phyloP scores from a whole-genome alignment of 2,888 invertebrate species.

The Oscheius sp. region DNA sequence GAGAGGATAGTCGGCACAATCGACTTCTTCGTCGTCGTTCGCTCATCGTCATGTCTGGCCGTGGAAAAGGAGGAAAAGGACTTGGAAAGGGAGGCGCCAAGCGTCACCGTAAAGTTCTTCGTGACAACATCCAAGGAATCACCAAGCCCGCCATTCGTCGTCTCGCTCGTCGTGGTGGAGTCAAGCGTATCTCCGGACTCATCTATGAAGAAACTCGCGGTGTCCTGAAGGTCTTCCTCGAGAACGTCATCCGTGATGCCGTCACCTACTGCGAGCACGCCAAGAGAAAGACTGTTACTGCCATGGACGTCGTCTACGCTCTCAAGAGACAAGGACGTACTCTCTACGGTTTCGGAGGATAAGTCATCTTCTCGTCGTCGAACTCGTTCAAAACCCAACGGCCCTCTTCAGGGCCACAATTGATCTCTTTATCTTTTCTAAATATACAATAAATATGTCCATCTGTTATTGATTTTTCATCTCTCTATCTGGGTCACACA shows the following conservation, averaged over 20 bases:
- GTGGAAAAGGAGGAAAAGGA: slow-evolving; percentile 71
- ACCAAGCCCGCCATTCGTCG: slow-evolving; percentile 74
- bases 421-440: not conserved
- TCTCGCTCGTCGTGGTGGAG: slow-evolving; percentile 72
- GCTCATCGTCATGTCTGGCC: slow-evolving; percentile 34
- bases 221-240: slow-evolving; percentile 70
- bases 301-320: slow-evolving; percentile 85
- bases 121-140: slow-evolving; percentile 75
- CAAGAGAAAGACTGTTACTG: slow-evolving; percentile 86
- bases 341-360: slow-evolving; percentile 69
- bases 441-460: not conserved
- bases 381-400: slow-evolving; percentile 47
- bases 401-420: slow-evolving; percentile 58
- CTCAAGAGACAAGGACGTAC: slow-evolving; percentile 68
- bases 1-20: no score
- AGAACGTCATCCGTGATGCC: slow-evolving; percentile 80
- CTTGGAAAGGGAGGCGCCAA: slow-evolving; percentile 84
- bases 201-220: slow-evolving; percentile 39
- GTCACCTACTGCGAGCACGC: slow-evolving; percentile 88
- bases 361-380: slow-evolving; percentile 16
- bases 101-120: slow-evolving; percentile 81
- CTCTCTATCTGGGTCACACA: no score
- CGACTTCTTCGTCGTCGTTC: no score
- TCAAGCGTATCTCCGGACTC: slow-evolving; percentile 52
- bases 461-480: no score